Conservation (phyloP, 1,140 invertebrate species). For the Cherax destructor region DNA sequence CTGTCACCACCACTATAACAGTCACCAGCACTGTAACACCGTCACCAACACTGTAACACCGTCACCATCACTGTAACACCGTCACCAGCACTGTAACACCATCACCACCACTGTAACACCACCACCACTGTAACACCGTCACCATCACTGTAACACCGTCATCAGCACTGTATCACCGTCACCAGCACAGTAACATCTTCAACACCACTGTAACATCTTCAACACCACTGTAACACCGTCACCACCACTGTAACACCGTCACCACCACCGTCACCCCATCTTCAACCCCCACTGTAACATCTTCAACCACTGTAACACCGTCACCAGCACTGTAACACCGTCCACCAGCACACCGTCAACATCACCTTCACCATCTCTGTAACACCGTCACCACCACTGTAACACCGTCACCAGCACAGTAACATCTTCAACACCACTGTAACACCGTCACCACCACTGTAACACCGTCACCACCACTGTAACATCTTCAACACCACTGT, state of each 20-base stretch:
- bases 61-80: neutral
- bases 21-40: neutral
- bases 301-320: neutral
- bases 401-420: too few relatives aligned
- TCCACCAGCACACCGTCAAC: too few relatives aligned
- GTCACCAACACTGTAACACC: neutral
- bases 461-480: too few relatives aligned
- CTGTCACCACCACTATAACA: too few relatives aligned
- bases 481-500: too few relatives aligned
- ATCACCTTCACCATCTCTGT: too few relatives aligned
- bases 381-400: too few relatives aligned
- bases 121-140: too few relatives aligned
- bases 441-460: too few relatives aligned
- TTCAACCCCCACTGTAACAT: neutral
- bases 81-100: neutral
- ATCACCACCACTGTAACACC: neutral
- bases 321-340: too few relatives aligned
- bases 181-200: neutral
- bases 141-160: neutral
- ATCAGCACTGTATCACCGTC: neutral
- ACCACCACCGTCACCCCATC: neutral
- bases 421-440: too few relatives aligned
- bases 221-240: neutral
- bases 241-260: neutral
- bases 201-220: neutral